Evolutionary conservation across 2,888 invertebrate genomes (phyloP), one percentile per base, ranked within the genome.

Genomic region (Sturmia bella): DNA sequence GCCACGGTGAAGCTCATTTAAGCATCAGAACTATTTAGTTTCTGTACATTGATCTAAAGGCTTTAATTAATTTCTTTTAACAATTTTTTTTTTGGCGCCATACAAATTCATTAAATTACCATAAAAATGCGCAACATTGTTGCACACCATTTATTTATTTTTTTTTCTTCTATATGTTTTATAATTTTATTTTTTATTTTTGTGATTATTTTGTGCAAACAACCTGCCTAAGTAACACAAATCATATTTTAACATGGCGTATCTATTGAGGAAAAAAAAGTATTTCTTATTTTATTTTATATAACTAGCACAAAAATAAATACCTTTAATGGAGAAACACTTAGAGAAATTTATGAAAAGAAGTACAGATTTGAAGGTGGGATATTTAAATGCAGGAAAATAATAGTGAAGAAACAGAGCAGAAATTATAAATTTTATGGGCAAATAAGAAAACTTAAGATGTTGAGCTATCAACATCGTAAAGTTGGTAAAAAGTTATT

Each of bases 181-280:
- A 24, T 17, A 19, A 11, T 27, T 64, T 52, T 13, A 19, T 19
- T n/a, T 27, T 24, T 57, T n/a, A n/a, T n/a, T n/a, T 56, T 17
- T 73, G 7, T 24, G 1, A 21, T 3, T 27, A 27, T 59, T 70
- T 61, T 69, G 41, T 63, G 32, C 54, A 63, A 74, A 57, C 79
- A 80, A 80, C 79, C 74, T 80, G 79, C 68, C 56, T 63, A 52
- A 68, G 54, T 48, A 50, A 48, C 61, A 63, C 79, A 80, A 80
- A 74, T 80, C 68, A 69, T 69, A 69, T 69, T 74, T 50, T 27
- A 50, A 32, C 66, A 66, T 57, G 48, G 57, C 1, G 41, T 50
- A 50, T 59, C 12, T 41, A 19, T 24, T 11, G 41, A 66, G 11
- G 21, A 37, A 54, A 45, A n/a, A 19, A 61, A 17, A 4, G 27